Percentiles rank a stretch among this genome's conserved stretches.
Evolutionary conservation across 2,888 invertebrate species (phyloP).

Genomic region (Pimpla rufipes): DNA sequence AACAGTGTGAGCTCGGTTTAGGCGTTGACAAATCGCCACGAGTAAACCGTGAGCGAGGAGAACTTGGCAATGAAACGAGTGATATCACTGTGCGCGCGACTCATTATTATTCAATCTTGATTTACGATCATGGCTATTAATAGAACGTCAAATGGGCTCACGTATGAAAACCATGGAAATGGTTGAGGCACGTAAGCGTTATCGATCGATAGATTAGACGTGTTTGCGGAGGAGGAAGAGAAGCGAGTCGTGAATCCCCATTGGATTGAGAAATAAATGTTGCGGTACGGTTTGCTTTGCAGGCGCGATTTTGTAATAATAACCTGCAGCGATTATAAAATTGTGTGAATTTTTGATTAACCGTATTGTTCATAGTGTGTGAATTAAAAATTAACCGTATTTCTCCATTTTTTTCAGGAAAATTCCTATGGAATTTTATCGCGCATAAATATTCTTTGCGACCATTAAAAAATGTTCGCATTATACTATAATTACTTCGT

Average conservation of each 20-base stretch:
- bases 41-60: slow-evolving; percentile 56
- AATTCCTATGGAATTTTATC: no score
- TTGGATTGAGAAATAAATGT: no score
- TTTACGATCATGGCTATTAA: slow-evolving; percentile 72
- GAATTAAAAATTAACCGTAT: no score
- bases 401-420: no score
- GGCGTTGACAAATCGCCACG: slow-evolving; percentile 30
- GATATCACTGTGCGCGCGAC: slow-evolving; percentile 69
- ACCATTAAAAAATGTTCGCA: no score
- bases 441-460: no score
- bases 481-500: no score
- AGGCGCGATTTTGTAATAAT: no score
- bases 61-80: slow-evolving; percentile 70
- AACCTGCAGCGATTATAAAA: no score
- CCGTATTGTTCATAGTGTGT: no score
- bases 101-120: slow-evolving; percentile 74
- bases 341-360: no score
- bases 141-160: slow-evolving; percentile 68
- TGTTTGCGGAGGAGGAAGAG: neutral
- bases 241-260: neutral
- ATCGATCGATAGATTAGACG: slow-evolving; percentile 37
- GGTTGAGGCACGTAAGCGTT: slow-evolving; percentile 42
- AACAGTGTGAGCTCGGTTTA: slow-evolving; percentile 12
- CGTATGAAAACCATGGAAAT: slow-evolving; percentile 64
- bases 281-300: no score